Percentiles rank a stretch among this genome's conserved stretches.
Conservation (phyloP, 1,140 invertebrate species). For the Camponotus floridanus region DNA sequence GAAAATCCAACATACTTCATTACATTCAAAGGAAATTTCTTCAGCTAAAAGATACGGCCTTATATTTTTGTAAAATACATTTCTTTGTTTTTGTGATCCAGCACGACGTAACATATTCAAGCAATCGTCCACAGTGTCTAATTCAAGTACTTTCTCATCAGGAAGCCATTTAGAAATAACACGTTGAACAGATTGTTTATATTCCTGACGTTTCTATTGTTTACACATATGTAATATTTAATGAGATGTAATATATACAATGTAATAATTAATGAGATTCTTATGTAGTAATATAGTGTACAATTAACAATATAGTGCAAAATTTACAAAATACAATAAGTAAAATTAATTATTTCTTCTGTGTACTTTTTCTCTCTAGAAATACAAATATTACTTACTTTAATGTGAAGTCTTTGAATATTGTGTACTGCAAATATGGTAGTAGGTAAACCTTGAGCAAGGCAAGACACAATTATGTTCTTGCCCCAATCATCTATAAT, state of each 20-base stretch:
- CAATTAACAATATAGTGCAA: not conserved
- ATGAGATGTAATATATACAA: not conserved
- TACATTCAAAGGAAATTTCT: conserved; percentile 87
- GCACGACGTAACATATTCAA: conserved; percentile 93
- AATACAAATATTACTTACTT: conserved; percentile 71
- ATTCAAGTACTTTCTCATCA: conserved; percentile 92
- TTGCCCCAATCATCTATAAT: conserved; percentile 92
- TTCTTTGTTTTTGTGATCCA: conserved; percentile 93
- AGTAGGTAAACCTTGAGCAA: conserved; percentile 94
- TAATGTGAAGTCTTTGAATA: conserved; percentile 89
- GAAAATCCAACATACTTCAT: conserved; percentile 69
- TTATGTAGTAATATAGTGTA: not conserved
- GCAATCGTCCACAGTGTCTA: conserved; percentile 92
- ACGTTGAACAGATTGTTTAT: conserved; percentile 92
- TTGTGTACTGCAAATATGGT: conserved; percentile 92
- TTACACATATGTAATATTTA: conserved; percentile 1
- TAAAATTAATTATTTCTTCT: conserved; percentile 50
- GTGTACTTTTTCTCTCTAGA: not conserved
- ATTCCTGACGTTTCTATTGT: conserved; percentile 89
- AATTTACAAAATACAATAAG: conserved; percentile 11
- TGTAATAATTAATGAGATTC: not conserved
- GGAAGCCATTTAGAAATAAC: conserved; percentile 92
- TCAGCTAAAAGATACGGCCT: conserved; percentile 94
- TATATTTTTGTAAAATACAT: conserved; percentile 91
- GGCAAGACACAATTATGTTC: conserved; percentile 90